phyloP scores from a whole-genome alignment of 1,140 invertebrate species.

The Zaprionus davidi region DNA sequence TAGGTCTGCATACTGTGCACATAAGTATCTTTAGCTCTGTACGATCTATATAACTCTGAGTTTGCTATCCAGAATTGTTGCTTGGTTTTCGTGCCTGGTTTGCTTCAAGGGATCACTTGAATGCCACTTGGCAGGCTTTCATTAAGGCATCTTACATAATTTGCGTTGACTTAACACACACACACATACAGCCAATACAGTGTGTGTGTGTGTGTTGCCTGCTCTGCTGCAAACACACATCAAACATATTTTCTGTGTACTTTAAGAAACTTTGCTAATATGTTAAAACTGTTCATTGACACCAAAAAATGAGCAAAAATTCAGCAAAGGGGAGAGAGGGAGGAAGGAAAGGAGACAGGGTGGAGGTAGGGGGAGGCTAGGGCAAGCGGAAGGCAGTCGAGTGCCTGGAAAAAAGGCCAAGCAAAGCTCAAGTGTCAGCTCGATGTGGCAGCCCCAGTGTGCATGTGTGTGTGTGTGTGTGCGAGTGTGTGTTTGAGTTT shows the following conservation, averaged over 20 bases:
- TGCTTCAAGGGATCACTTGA: constrained; percentile 19
- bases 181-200: not conserved
- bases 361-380: not conserved
- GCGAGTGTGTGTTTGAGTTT: constrained; percentile 60
- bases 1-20: not conserved
- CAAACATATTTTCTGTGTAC: constrained; percentile 82
- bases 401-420: constrained; percentile 54
- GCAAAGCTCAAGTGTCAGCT: constrained; percentile 55
- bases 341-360: not conserved
- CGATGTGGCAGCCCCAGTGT: constrained; percentile 3
- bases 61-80: not conserved
- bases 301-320: constrained; percentile 79
- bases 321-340: constrained; percentile 22
- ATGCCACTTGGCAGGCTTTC: constrained; percentile 21
- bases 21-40: not conserved
- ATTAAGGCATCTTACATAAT: constrained; percentile 39
- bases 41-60: not conserved
- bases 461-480: not conserved
- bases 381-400: constrained; percentile 22
- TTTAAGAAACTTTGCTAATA: constrained; percentile 82
- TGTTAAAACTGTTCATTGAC: constrained; percentile 83
- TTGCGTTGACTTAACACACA: constrained; percentile 29
- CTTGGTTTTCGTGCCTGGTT: not conserved
- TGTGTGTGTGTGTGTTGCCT: not conserved
- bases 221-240: constrained; percentile 58